Evolutionary conservation across 2,888 invertebrate genomes (phyloP).

Genomic region (Dyspetes luteomarginatus): DNA sequence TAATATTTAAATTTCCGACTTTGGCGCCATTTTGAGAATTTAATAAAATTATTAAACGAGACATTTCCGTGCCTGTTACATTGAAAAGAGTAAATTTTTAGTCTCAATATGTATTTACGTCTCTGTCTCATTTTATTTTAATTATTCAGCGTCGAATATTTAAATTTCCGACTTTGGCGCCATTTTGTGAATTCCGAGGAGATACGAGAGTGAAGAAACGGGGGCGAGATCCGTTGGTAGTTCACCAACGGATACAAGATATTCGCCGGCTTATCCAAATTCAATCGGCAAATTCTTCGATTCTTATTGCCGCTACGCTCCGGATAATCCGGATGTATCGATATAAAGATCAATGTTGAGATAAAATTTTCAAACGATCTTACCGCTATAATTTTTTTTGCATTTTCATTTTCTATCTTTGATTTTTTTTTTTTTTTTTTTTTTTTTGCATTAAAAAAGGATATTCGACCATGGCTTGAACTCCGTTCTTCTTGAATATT

Average conservation of each 20-base stretch:
- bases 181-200: too few species aligned
- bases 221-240: constrained; percentile 41
- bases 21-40: not conserved
- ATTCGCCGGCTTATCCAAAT: constrained; percentile 54
- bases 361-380: constrained; percentile 10
- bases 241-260: constrained; percentile 41
- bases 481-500: constrained; percentile 99
- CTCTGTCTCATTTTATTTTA: not conserved
- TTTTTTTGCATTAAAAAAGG: constrained; percentile 86
- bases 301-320: not conserved
- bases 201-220: too few species aligned
- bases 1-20: not conserved
- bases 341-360: not conserved
- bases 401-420: not conserved
- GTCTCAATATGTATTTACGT: not conserved
- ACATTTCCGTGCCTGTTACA: not conserved
- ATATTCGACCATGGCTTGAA: constrained; percentile 99
- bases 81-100: not conserved
- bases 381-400: not conserved
- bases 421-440: not conserved
- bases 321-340: constrained; percentile 41
- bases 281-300: constrained; percentile 46
- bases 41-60: constrained; percentile 12
- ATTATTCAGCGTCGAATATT: not conserved
- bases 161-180: not conserved